Base-by-base conservation (phyloP, 2,797 vertebrate genomes). In the Salarias fasciatus region DNA sequence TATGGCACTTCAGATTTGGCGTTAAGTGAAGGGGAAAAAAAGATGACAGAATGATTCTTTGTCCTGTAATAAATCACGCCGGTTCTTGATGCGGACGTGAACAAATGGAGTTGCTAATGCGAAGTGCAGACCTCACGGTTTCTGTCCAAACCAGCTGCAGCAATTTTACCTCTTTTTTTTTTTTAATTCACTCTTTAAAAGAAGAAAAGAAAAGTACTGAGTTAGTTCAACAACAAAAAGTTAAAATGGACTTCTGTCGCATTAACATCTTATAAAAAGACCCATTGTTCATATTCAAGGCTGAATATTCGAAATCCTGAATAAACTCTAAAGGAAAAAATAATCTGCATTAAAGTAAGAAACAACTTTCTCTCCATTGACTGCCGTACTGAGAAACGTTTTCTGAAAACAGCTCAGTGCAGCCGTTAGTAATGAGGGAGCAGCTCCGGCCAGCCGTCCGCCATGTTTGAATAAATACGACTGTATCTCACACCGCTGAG, bases 401-500 rank as follows among this genome's bases (percentile, higher is more conserved):
- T n/a, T n/a, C n/a, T n/a, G 53, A 63, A 50, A 63, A 53, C 15
- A 7, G 43, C 50, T 73, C 29, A 37, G 14, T n/a, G 15, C 54
- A 37, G 33, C 60, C 53, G 74, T 78, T 69, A 58, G 72, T 69
- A 70, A 77, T 75, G 49, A 43, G 18, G 30, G 36, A 48, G 41
- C 6, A 4, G 49, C 44, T 80, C 33, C 64, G 63, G 63, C 42
- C 44, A 59, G 75, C 43, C 53, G 33, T 75, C 60, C 56, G 63
- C 67, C 58, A 62, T 76, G 59, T 72, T 66, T 79, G 65, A 79
- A 74, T 72, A 51, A 67, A 59, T 59, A 68, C 41, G 18, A 43
- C 64, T 9, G 12, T 45, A 55, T 72, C 64, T 82, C 54, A 49
- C 58, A 57, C 36, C 54, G 35, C 57, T 46, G 30, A 68, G 70